phyloP scores from a whole-genome alignment of 2,113 vertebrate genomes.

The Anolis sagrei region DNA sequence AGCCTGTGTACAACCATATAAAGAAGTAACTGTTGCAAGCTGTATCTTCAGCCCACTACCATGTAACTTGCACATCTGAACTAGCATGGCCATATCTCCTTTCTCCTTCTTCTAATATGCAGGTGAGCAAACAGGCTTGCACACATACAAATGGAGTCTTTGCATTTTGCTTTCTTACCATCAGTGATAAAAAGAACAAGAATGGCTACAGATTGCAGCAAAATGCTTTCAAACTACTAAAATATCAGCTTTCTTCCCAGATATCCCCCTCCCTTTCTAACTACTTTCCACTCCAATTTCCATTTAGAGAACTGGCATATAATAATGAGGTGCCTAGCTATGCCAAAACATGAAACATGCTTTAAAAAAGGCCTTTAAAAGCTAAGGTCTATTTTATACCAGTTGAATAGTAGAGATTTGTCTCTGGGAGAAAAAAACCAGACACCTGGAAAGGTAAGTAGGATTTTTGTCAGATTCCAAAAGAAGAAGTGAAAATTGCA shows the following conservation, averaged over 20 bases:
- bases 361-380: constrained; percentile 57
- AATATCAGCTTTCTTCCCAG: background rate
- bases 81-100: background rate
- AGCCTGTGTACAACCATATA: too few species aligned
- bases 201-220: background rate
- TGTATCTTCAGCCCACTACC: background rate
- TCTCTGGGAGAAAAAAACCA: constrained; percentile 48
- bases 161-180: background rate
- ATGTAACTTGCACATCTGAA: background rate
- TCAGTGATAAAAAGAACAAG: background rate
- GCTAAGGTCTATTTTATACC: background rate
- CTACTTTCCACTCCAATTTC: constrained; percentile 46
- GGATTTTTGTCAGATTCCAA: constrained; percentile 35
- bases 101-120: background rate
- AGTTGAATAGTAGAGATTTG: constrained; percentile 37
- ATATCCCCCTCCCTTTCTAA: constrained; percentile 25
- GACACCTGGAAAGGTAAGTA: constrained; percentile 21
- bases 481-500: background rate
- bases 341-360: constrained; percentile 63
- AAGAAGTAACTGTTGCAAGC: too few species aligned
- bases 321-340: constrained; percentile 59
- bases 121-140: background rate
- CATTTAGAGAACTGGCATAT: constrained; percentile 56
- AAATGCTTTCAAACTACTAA: background rate
- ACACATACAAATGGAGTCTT: background rate